phyloP scores from a whole-genome alignment of 2,797 vertebrate genomes.

The Phalloptychus januarius region DNA sequence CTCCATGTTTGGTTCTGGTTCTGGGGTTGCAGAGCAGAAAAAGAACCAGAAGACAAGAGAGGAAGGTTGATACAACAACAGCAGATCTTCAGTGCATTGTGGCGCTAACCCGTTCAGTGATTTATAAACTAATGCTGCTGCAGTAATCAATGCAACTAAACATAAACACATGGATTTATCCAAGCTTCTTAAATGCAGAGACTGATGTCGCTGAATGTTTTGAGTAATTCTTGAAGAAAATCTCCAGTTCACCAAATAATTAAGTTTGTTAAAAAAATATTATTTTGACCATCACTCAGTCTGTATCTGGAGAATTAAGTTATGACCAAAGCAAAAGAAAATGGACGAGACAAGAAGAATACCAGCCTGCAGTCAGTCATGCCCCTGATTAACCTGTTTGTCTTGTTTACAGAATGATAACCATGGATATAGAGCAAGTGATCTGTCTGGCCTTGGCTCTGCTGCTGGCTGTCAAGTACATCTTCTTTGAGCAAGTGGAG shows the following conservation, averaged over 20 bases:
- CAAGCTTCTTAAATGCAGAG: no score
- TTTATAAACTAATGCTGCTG: no score
- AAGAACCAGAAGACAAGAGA: no score
- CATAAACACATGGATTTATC: no score
- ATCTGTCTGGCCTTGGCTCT: constrained; percentile 93
- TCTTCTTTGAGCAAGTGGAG: constrained; percentile 97
- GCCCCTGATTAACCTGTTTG: not conserved
- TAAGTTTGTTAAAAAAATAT: not conserved
- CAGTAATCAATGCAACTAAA: no score
- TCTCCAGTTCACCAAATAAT: not conserved
- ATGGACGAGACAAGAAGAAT: not conserved
- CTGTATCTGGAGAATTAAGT: not conserved
- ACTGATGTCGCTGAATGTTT: not conserved
- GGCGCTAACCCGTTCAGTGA: no score
- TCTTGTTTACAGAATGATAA: constrained; percentile 79
- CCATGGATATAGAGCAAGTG: constrained; percentile 95
- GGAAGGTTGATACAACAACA: no score
- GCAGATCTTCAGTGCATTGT: no score
- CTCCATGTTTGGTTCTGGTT: no score
- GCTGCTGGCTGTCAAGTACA: constrained; percentile 95
- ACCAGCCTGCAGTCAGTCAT: not conserved
- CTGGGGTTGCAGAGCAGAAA: no score
- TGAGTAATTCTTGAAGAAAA: not conserved
- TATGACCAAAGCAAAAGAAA: not conserved
- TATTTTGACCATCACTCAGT: not conserved